Conservation (phyloP, 2,888 invertebrate genomes). For the Himalopsyche kuldschensis region DNA sequence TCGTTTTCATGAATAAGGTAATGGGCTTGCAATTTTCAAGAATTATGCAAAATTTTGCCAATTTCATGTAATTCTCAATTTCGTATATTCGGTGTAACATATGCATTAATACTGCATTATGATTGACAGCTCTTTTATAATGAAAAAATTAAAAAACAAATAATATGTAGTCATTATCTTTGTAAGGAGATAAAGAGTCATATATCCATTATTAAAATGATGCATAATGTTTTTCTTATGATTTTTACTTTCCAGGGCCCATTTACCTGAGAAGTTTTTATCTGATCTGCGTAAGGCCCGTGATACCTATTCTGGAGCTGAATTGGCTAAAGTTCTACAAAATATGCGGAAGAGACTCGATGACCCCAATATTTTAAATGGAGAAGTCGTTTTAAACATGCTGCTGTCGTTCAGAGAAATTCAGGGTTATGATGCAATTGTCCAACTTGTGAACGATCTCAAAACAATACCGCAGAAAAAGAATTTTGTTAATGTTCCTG, state of each 20-base stretch:
- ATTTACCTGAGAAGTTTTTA: slow-evolving; percentile 96
- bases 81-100: too few species aligned
- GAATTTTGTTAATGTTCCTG: slow-evolving; percentile 85
- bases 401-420: slow-evolving; percentile 89
- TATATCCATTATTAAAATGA: too few species aligned
- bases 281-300: slow-evolving; percentile 90
- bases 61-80: too few species aligned
- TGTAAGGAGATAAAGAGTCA: too few species aligned
- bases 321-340: slow-evolving; percentile 77
- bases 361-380: slow-evolving; percentile 94
- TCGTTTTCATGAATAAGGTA: too few species aligned
- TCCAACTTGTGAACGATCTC: slow-evolving; percentile 91
- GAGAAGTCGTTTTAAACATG: slow-evolving; percentile 94
- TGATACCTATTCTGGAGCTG: slow-evolving; percentile 82
- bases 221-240: neutral
- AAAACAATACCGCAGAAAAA: slow-evolving; percentile 86
- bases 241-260: slow-evolving; percentile 67
- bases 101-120: too few species aligned
- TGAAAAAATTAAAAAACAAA: too few species aligned
- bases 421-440: slow-evolving; percentile 97
- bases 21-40: too few species aligned
- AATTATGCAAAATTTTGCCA: too few species aligned
- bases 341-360: slow-evolving; percentile 92
- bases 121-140: too few species aligned
- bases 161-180: too few species aligned